Evolutionary conservation across 2,113 vertebrate species (phyloP).

Genomic region (Ancistrus triradiatus): DNA sequence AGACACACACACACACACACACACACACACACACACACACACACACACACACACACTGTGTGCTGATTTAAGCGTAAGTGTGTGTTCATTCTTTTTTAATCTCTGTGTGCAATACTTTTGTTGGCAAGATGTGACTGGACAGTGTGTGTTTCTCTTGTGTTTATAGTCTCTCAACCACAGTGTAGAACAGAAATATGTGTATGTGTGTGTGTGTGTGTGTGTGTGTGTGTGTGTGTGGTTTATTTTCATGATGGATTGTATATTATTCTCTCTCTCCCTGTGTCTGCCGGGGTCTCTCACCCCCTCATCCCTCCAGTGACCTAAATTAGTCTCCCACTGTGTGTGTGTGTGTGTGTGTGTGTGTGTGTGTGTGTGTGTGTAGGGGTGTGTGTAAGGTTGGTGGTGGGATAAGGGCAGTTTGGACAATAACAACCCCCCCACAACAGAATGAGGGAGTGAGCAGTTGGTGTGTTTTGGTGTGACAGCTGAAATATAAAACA

Average conservation of each 20-base stretch:
- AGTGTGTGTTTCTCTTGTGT: slow-evolving; percentile 12
- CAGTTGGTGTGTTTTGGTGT: no score
- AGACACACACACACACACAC: slow-evolving; percentile 1
- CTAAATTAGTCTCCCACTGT: slow-evolving; percentile 66
- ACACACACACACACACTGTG: neutral
- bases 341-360: neutral
- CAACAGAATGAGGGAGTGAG: neutral
- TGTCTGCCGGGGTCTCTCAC: neutral
- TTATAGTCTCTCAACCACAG: no score
- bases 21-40: neutral
- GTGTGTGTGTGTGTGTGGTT: slow-evolving; percentile 2
- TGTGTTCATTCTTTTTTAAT: neutral
- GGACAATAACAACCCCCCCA: slow-evolving; percentile 11
- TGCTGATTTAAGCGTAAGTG: neutral
- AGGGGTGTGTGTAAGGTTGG: slow-evolving; percentile 1
- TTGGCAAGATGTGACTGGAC: no score
- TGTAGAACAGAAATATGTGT: no score
- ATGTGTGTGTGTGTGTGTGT: slow-evolving; percentile 7
- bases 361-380: neutral
- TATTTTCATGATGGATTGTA: slow-evolving; percentile 1
- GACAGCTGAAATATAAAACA: no score
- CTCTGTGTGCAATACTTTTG: slow-evolving; percentile 16
- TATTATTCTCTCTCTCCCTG: slow-evolving; percentile 3
- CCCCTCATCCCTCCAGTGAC: slow-evolving; percentile 59
- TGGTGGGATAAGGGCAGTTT: slow-evolving; percentile 10